Evolutionary conservation across 2,888 invertebrate species (phyloP), one percentile per base, ranked within the genome.

Genomic region (Synanthedon myopaeformis): DNA sequence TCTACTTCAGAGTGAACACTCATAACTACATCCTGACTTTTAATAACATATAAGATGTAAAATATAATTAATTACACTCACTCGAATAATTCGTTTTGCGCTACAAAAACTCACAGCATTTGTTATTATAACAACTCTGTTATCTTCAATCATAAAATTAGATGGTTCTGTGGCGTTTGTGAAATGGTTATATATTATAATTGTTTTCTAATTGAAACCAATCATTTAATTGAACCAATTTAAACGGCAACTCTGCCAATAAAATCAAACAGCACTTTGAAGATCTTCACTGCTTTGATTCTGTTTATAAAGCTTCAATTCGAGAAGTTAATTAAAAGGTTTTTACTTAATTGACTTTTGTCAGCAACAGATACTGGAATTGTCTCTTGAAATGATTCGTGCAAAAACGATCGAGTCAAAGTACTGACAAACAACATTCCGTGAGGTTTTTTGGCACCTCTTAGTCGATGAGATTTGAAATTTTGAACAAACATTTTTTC

Each of bases 391-490:
- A 45, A 45, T 45, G 45, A 45, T 49, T 49, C 17, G 49, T 49
- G 23, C 49, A 49, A 49, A 49, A 55, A 57, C 50, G 13, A 5
- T 45, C 51, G 23, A 57, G 57, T 53, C 57, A 53, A 55, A 57
- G 55, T 49, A 52, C 57, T 53, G 55, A 50, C 69, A 75, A 78
- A 79, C 75, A 74, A 70, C 75, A 82, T 80, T 80, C 79, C 75
- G 57, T 64, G 60, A 69, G 67, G 73, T 70, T 74, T 77, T 79
- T 79, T 78, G 74, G 74, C 76, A 72, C 69, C 67, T 64, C 64
- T 61, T 59, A 57, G 56, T 65, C 64, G 66, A 64, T 65, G 66
- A 70, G 61, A 66, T 70, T 49, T 49, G 19, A 35, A 35, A 35
- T 35, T 45, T 70, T 71, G 62, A 74, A 71, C 69, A 66, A 65